phyloP scores from a whole-genome alignment of 2,113 vertebrate species.

The Peromyscus californicus region DNA sequence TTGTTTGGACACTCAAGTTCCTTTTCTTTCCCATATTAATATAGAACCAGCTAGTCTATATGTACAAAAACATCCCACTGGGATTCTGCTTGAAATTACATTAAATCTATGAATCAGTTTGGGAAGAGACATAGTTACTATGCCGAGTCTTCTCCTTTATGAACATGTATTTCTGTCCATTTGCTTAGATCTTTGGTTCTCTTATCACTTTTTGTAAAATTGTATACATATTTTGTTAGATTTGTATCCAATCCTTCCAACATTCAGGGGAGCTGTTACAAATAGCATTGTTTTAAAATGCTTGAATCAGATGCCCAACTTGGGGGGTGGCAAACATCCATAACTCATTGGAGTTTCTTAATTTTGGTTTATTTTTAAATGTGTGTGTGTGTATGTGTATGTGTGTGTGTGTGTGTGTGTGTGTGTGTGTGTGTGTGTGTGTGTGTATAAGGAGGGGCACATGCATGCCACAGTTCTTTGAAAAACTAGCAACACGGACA shows the following conservation, averaged over 20 bases:
- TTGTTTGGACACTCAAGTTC: not conserved
- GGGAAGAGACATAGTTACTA: not conserved
- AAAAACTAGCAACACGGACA: too few species aligned
- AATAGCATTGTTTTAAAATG: not conserved
- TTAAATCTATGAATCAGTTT: not conserved
- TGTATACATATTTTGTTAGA: not conserved
- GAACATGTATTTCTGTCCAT: not conserved
- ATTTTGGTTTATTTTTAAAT: not conserved
- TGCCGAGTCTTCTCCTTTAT: not conserved
- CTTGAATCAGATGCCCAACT: not conserved
- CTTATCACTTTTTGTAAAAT: not conserved
- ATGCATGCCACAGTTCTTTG: not conserved
- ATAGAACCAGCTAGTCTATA: not conserved
- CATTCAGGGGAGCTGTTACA: not conserved
- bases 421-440: too few species aligned
- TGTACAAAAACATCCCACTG: not conserved
- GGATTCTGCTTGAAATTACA: not conserved
- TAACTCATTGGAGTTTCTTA: not conserved
- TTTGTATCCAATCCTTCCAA: not conserved
- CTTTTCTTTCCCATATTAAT: conserved; percentile 1
- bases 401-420: too few species aligned
- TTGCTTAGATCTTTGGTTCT: not conserved
- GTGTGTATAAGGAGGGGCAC: not conserved
- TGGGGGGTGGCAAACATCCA: not conserved
- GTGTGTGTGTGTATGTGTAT: not conserved